Evolutionary conservation across 2,113 vertebrate genomes (phyloP).

Genomic region (Scortum barcoo): DNA sequence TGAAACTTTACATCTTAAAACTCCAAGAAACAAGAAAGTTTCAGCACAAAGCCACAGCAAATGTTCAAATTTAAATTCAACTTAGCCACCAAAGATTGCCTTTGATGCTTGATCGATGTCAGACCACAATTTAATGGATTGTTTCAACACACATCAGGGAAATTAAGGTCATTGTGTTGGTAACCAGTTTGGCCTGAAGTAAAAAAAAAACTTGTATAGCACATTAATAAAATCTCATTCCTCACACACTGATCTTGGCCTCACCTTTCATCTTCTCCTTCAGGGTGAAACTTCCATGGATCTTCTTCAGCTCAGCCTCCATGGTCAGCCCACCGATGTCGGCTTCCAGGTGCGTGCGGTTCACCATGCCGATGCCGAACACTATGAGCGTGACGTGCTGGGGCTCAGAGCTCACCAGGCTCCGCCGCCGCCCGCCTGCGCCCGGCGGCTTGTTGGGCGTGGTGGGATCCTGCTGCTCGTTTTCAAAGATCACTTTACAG

Average conservation of each 20-base stretch:
- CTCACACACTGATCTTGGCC: not conserved
- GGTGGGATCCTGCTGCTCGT: conserved; percentile 90
- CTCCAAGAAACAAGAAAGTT: too few relatives aligned
- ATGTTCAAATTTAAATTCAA: not conserved
- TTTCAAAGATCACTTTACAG: conserved; percentile 94
- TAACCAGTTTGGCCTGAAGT: not conserved
- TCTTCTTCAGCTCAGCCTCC: conserved; percentile 97
- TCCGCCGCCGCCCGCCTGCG: conserved; percentile 85
- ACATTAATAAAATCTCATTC: not conserved
- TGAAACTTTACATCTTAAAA: not conserved
- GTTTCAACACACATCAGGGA: not conserved
- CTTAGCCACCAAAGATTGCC: not conserved
- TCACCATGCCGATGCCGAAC: conserved; percentile 98
- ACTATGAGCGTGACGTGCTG: conserved; percentile 97
- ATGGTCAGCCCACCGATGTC: conserved; percentile 98
- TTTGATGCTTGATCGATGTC: not conserved
- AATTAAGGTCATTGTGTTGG: too few relatives aligned
- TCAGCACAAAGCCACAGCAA: not conserved
- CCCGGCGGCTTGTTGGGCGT: conserved; percentile 85
- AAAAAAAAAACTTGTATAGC: too few relatives aligned
- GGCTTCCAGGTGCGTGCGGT: conserved; percentile 96
- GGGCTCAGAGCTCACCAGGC: conserved; percentile 90
- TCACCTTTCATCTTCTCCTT: conserved; percentile 99
- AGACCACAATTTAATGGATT: not conserved
- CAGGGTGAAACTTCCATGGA: conserved; percentile 97